These are phyloP conservation scores for Odontothrips loti DNA, from an alignment of 2,888 invertebrate genomes.

Conservation along the genomic window DNA sequence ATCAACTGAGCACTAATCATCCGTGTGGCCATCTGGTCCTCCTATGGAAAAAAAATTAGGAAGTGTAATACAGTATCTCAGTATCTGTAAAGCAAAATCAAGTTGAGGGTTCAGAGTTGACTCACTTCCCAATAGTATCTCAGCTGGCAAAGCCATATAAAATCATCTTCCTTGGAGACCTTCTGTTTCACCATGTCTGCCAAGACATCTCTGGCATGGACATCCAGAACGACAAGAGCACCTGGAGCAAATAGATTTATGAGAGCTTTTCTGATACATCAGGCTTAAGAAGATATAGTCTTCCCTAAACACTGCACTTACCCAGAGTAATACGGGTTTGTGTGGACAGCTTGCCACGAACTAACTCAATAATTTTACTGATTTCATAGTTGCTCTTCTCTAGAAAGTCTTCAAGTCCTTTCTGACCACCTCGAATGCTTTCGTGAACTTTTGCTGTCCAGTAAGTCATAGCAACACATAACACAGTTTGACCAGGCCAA, in stretches of 20 bases:
- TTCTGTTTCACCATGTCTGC: constrained; percentile 60
- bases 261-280: constrained; percentile 5
- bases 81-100: not conserved
- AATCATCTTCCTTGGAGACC: constrained; percentile 71
- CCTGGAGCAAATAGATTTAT: constrained; percentile 51
- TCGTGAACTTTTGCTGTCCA: constrained; percentile 89
- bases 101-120: constrained; percentile 22
- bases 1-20: constrained; percentile 86
- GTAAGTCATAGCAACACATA: constrained; percentile 78
- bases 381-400: constrained; percentile 71
- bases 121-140: constrained; percentile 79
- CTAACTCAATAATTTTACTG: constrained; percentile 74
- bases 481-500: constrained; percentile 90
- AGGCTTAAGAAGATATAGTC: constrained; percentile 17
- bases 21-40: constrained; percentile 60
- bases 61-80: not conserved
- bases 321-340: constrained; percentile 86
- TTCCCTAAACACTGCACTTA: constrained; percentile 41
- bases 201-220: constrained; percentile 87
- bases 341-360: constrained; percentile 76
- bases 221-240: constrained; percentile 86
- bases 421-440: constrained; percentile 59
- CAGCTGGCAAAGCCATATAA: constrained; percentile 84
- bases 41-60: constrained; percentile 45
- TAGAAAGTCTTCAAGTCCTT: constrained; percentile 61